Evolutionary conservation across 2,113 vertebrate genomes (phyloP), one percentile per base, ranked within the genome.

Genomic region (Dipodomys ordii): DNA sequence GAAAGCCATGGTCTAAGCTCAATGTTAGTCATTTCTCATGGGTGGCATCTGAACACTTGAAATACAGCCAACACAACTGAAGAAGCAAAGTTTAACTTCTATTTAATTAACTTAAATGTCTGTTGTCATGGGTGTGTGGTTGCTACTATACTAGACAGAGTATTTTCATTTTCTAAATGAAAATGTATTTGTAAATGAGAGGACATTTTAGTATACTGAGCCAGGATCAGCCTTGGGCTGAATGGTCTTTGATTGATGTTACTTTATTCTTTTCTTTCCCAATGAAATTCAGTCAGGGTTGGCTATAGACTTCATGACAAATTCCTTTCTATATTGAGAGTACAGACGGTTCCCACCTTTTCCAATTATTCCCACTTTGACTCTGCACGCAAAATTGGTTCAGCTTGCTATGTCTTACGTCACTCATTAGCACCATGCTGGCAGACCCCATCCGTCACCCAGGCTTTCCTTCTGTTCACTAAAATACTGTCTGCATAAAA

Each of bases 401-500:
- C 1, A 68, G 0, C 1, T 4, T 9, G 13, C 18, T 23, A 9
- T 10, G 4, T 57, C 3, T 20, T 20, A 23, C 9, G 1, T 11
- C 27, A 25, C 79, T 27, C 30, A 39, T 39, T 64, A 3, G 2
- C 13, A 22, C 68, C 28, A 20, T 3, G 27, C 20, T 16, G 10
- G 4, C 3, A 28, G 53, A 16, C 62, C 6, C 25, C 19, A 44
- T 16, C 39, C 32, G n/a, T 27, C 7, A 30, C 11, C 57, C n/a
- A 6, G 44, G 35, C 4, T 81, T 82, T 64, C 35, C 12, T 68
- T n/a, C 85, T 62, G 25, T 12, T 30, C 12, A 60, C 2, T 25
- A n/a, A 84, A 39, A 35, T n/a, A 7, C 28, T 3, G 0, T 2
- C 23, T 8, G 22, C 28, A 35, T 23, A 2, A 27, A 81, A 76